These are phyloP conservation scores for Myotis findleyi DNA, from an alignment of 2,797 vertebrate species.

Conservation along the genomic window DNA sequence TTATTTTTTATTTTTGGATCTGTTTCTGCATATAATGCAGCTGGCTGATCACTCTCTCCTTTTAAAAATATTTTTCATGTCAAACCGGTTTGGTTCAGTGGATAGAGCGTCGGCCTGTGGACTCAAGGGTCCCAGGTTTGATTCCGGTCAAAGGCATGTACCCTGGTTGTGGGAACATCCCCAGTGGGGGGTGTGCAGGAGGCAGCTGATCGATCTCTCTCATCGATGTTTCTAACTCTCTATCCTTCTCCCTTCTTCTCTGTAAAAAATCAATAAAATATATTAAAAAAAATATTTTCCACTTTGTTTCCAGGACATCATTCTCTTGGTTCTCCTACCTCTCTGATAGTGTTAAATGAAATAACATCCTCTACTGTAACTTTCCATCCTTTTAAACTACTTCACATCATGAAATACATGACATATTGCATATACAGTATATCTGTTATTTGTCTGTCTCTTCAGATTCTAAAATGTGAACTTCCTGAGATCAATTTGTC, in stretches of 20 bases:
- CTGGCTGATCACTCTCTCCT: not conserved
- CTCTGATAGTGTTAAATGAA: not conserved
- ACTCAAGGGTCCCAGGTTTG: too few species aligned
- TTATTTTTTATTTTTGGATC: not conserved
- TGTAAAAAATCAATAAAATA: too few species aligned
- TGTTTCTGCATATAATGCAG: not conserved
- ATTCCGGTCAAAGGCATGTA: too few species aligned
- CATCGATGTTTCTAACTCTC: too few species aligned
- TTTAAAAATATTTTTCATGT: conserved; percentile 28
- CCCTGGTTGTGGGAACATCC: too few species aligned
- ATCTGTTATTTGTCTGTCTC: not conserved
- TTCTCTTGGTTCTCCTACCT: not conserved
- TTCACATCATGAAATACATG: not conserved
- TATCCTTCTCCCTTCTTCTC: too few species aligned
- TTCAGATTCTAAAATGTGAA: conserved; percentile 48
- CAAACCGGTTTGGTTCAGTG: too few species aligned
- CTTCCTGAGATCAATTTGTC: not conserved
- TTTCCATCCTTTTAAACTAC: not conserved
- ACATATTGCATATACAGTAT: not conserved
- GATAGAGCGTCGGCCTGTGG: too few species aligned
- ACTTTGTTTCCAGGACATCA: not conserved
- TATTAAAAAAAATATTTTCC: conserved; percentile 48
- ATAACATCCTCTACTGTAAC: not conserved
- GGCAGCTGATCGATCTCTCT: too few species aligned
- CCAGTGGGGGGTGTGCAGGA: too few species aligned